Evolutionary conservation across 2,797 vertebrate genomes (phyloP).

Genomic region (Oreochromis mossambicus): DNA sequence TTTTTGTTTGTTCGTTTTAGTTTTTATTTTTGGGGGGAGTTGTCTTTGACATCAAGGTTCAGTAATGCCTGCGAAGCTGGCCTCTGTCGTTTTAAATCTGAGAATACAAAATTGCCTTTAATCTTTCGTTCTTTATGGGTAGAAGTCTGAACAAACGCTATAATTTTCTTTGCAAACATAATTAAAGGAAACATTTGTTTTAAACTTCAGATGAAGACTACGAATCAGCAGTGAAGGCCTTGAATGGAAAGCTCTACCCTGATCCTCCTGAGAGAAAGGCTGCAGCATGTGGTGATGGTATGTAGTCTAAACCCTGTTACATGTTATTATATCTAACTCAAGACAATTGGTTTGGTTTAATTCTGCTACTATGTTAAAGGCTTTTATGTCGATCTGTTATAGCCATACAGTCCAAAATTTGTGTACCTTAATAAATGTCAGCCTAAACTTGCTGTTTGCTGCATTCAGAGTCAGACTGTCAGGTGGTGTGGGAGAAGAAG

Average conservation of each 20-base stretch:
- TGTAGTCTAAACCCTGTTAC: background rate
- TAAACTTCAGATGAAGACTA: slow-evolving; percentile 88
- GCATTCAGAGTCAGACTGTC: slow-evolving; percentile 73
- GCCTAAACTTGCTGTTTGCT: background rate
- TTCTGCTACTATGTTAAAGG: background rate
- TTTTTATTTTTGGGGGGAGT: background rate
- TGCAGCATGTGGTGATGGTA: slow-evolving; percentile 49
- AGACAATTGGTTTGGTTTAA: background rate
- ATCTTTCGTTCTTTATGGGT: background rate
- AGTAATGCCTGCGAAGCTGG: background rate
- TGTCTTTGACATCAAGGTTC: background rate
- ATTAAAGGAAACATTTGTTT: background rate
- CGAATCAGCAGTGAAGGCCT: slow-evolving; percentile 86
- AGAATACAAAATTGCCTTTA: background rate
- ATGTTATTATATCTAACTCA: background rate
- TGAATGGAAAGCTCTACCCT: slow-evolving; percentile 89
- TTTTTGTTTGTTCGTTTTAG: background rate
- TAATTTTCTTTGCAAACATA: background rate
- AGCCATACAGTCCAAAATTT: background rate
- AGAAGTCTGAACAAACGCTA: background rate
- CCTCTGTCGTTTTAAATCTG: background rate
- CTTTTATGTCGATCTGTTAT: background rate
- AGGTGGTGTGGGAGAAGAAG: slow-evolving; percentile 84
- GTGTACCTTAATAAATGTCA: background rate
- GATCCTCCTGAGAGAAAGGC: slow-evolving; percentile 55